These are phyloP conservation scores for Chascanopsetta lugubris DNA, from an alignment of 2,113 vertebrate genomes.

Conservation along the genomic window DNA sequence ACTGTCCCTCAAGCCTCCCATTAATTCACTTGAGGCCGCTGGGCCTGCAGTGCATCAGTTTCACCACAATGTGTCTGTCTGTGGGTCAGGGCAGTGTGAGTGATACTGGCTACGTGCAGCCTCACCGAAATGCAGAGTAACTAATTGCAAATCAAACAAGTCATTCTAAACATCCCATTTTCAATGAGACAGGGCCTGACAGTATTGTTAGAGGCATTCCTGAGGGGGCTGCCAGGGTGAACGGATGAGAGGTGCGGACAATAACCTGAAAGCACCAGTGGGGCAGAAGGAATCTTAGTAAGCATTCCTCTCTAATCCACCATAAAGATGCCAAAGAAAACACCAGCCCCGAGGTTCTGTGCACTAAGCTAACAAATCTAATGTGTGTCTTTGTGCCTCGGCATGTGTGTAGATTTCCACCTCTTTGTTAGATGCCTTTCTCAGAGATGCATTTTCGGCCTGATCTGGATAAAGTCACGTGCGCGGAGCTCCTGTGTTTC, in stretches of 20 bases:
- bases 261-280: constrained; percentile 70
- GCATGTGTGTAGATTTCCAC: constrained; percentile 24
- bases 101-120: constrained; percentile 38
- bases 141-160: constrained; percentile 71
- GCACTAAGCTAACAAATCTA: constrained; percentile 67
- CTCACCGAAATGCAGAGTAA: constrained; percentile 55
- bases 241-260: constrained; percentile 71
- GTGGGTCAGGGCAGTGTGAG: constrained; percentile 43
- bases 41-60: constrained; percentile 10
- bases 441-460: constrained; percentile 24
- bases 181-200: constrained; percentile 55
- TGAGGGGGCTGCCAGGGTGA: constrained; percentile 64
- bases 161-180: constrained; percentile 57
- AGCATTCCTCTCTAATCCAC: constrained; percentile 81
- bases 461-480: not conserved
- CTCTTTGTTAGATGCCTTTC: not conserved
- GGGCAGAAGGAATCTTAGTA: constrained; percentile 73
- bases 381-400: constrained; percentile 56
- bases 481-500: not conserved
- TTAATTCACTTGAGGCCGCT: constrained; percentile 7
- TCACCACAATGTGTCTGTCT: constrained; percentile 55
- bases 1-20: not conserved
- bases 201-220: constrained; percentile 75
- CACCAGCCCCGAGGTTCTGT: constrained; percentile 65
- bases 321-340: constrained; percentile 75